Evolutionary conservation across 2,113 vertebrate species (phyloP), one percentile per base, ranked within the genome.

Genomic region (Triplophysa rosa): DNA sequence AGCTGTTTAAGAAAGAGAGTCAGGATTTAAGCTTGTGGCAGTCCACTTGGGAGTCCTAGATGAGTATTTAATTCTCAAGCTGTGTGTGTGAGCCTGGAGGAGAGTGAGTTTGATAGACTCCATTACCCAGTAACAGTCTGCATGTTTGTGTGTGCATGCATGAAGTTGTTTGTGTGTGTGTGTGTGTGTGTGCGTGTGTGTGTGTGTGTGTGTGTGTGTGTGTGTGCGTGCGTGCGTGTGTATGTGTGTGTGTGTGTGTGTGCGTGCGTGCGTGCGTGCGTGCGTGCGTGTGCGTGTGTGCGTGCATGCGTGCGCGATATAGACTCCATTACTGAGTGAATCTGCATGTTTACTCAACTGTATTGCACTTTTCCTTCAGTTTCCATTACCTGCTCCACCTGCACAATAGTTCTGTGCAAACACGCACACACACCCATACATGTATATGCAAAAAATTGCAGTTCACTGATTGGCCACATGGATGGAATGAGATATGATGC

Each of bases 401-500:
- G 91, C 91, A 92, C 88, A 93, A 17, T 61, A 73, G 49, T 59
- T 59, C 19, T 23, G 33, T 59, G 33, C 54, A 72, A n/a, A 58
- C 4, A 23, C 54, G 40, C 52, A 72, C 42, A 10, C 66, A 49
- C 11, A 17, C 21, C 4, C 13, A 52, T 33, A 56, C n/a, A 71
- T 7, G 26, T 1, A 21, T 19, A 29, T n/a, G 17, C 17, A 56
- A 49, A 56, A 26, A 33, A 56, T 79, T 91, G 92, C 89, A 47
- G 66, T 90, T 84, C 89, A 93, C 94, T 92, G 91, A 95, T 93
- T 93, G 93, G 92, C 88, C 90, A 89, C 73, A 92, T 93, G 93
- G 92, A 95, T 94, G 93, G 93, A 94, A 94, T 94, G 94, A 95
- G 93, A 93, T 92, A 90, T 93, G 94, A 94, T 93, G 89, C 92